These are phyloP conservation scores for Diachrysia chrysitis DNA, from an alignment of 2,888 invertebrate genomes.

Conservation along the genomic window DNA sequence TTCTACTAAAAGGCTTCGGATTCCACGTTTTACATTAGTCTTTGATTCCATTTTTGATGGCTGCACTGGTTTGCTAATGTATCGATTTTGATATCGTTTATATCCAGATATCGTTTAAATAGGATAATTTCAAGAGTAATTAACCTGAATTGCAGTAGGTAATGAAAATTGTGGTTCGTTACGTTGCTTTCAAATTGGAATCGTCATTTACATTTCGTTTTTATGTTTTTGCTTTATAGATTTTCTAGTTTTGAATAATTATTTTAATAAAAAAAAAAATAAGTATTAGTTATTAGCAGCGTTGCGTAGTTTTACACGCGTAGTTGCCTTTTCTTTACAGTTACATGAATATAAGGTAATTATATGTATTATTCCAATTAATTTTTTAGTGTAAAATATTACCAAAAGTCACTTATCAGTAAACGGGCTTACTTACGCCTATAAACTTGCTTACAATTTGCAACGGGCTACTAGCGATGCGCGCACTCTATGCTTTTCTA, in stretches of 20 bases:
- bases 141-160: slow-evolving; percentile 30
- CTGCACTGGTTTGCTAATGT: slow-evolving; percentile 16
- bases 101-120: slow-evolving; percentile 15
- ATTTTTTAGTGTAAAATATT: no score
- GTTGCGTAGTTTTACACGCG: no score
- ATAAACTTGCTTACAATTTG: no score
- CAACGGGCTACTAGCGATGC: no score
- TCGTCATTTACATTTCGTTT: slow-evolving; percentile 36
- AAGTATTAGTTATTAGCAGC: no score
- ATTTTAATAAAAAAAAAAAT: neutral
- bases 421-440: no score
- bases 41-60: slow-evolving; percentile 18
- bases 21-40: slow-evolving; percentile 6
- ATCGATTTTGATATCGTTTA: slow-evolving; percentile 28
- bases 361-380: no score
- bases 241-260: neutral
- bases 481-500: no score
- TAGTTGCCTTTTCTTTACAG: no score
- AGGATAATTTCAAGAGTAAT: slow-evolving; percentile 33
- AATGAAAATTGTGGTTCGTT: slow-evolving; percentile 32
- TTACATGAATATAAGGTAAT: no score
- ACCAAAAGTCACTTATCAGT: no score
- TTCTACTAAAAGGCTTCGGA: slow-evolving; percentile 36
- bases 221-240: slow-evolving; percentile 14
- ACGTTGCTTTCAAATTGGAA: slow-evolving; percentile 41